Base-by-base conservation (phyloP, 30 jellyfish, hydroid and myxozoan species). In the Sanderia malayensis region DNA sequence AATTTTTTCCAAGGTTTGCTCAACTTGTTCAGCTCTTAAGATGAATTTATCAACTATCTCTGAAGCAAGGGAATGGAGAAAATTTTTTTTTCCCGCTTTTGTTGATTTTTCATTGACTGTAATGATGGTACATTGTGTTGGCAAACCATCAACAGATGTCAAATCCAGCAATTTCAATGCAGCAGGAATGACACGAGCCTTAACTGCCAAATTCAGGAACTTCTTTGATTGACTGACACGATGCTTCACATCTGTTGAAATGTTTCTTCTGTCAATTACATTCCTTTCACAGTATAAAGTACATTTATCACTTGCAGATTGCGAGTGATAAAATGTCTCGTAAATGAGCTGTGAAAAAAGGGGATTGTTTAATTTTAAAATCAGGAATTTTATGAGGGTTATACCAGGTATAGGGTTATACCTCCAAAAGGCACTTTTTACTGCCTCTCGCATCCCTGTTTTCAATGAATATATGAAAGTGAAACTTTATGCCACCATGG, bases 401-500 rank as follows among this genome's bases (percentile, higher is more conserved):
- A n/a, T n/a, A n/a, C n/a, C n/a, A n/a, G n/a, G n/a, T n/a, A n/a
- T n/a, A n/a, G n/a, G n/a, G n/a, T n/a, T n/a, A n/a, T n/a, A n/a
- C n/a, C n/a, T n/a, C n/a, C n/a, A n/a, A n/a, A n/a, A n/a, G n/a
- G n/a, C n/a, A n/a, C n/a, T n/a, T n/a, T n/a, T 6, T 15, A 41
- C 55, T 41, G 55, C 11, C 55, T 15, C 55, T 41, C 55, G 15
- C 55, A 41, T 41, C 15, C 55, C 55, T 41, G 55, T 41, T 41
- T 41, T 41, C n/a, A 41, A 41, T 41, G 55, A 41, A 41, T 41
- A 41, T 15, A 41, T 41, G 55, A 8, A 41, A 15, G 8, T 8
- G 28, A 30, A 68, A 44, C 81, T 68, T 68, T 22, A 68, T 44
- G n/a, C 81, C 81, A 68, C 45, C 81, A 44, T 55, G 68, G 68